Evolutionary conservation across 2,113 vertebrate genomes (phyloP), one percentile per base, ranked within the genome.

Genomic region (Damaliscus lunatus): DNA sequence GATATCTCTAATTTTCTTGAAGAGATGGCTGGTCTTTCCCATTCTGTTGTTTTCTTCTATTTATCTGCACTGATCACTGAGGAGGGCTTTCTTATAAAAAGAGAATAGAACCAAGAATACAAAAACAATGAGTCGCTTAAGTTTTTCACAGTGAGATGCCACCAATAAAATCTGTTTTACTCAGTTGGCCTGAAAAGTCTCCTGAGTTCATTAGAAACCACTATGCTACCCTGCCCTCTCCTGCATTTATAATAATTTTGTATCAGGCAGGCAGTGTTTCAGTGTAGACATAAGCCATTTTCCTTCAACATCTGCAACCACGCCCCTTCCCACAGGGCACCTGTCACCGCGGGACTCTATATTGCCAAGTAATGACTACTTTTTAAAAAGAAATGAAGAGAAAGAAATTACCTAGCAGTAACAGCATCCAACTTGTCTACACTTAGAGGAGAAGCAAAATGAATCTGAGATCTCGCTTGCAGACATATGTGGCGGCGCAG

Each of bases 101-200:
- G 67, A 62, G 60, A 52, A 64, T 53, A 62, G 33, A 89, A 86
- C 12, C 43, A 92, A 64, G 36, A 57, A 50, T 57, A 84, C 29
- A 52, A 95, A 90, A 87, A 25, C 23, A 40, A 10, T 57, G 19
- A 59, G 43, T 84, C 15, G n/a, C 67, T 50, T 64, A 94, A 93
- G 96, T 82, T 91, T 85, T 31, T n/a, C 36, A 21, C 19, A 21
- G 36, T n/a, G 25, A 84, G 31, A 84, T 29, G 16, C 40, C 82
- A 77, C 33, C 48, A 40, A 40, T 19, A 29, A 19, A 90, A 78
- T 50, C n/a, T 48, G 17, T 64, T 90, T 88, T 52, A 67, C 52
- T 77, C 43, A n/a, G 9, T 16, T 31, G 0, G 71, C 52, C 71
- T 87, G 57, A 67, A 92, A 40, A n/a, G 50, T 59, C 36, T 43